A percentile compares a stretch with the other conserved stretches of the same genome.
Evolutionary conservation across 2,113 vertebrate genomes (phyloP).

Genomic region (Actinemys pallida): DNA sequence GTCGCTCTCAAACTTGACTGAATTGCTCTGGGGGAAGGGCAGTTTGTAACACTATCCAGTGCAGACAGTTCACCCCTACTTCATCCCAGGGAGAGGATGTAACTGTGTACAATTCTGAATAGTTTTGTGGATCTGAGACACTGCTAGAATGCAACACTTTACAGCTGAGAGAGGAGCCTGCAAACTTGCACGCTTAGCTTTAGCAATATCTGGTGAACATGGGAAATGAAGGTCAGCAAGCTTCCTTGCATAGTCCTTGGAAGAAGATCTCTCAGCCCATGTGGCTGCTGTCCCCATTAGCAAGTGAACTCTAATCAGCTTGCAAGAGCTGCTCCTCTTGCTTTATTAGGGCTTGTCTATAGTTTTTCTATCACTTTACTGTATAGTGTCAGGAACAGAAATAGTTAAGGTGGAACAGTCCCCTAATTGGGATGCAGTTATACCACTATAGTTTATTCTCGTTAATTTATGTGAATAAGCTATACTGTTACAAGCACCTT

Average conservation of each 20-base stretch:
- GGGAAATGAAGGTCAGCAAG: background rate
- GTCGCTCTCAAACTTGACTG: no score
- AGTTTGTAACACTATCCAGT: background rate
- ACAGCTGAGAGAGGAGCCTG: background rate
- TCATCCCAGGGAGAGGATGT: background rate
- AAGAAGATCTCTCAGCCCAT: background rate
- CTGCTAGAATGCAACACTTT: background rate
- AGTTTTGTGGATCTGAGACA: background rate
- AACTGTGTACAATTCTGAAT: background rate
- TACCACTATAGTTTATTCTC: background rate
- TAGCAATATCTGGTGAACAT: background rate
- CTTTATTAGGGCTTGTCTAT: background rate
- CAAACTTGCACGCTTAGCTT: background rate
- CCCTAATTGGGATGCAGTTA: background rate
- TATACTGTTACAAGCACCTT: background rate
- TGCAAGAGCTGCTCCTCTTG: background rate
- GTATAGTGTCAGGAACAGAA: background rate
- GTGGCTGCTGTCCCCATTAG: background rate
- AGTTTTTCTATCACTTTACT: background rate
- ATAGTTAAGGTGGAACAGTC: background rate
- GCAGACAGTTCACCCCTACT: background rate
- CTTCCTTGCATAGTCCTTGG: background rate
- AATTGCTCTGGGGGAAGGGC: no score
- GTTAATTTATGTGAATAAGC: background rate
- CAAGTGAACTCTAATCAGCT: background rate